A percentile compares a stretch with the other conserved stretches of the same genome.
phyloP scores from a whole-genome alignment of 2,113 vertebrate species.

The Dascyllus trimaculatus region DNA sequence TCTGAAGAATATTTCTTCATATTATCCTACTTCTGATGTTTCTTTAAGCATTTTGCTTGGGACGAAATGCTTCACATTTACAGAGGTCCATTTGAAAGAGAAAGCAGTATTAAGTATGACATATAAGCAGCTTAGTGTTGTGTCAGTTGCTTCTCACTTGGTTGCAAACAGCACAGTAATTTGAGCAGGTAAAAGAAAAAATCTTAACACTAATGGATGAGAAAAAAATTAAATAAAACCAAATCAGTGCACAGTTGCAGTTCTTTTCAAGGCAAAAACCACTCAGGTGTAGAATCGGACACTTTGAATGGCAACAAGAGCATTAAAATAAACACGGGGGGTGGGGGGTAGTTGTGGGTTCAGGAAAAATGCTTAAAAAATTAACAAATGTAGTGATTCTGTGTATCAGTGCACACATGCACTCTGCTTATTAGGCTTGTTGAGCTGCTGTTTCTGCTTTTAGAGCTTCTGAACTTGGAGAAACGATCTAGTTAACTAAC shows the following conservation, averaged over 20 bases:
- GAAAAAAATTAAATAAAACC: slow-evolving; percentile 1
- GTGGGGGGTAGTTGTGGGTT: not conserved
- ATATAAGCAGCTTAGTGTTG: not conserved
- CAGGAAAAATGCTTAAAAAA: not conserved
- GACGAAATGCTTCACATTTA: not conserved
- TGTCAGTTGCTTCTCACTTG: no score
- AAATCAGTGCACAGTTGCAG: not conserved
- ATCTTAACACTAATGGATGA: not conserved
- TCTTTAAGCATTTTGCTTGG: not conserved
- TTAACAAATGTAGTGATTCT: not conserved
- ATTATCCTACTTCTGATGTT: not conserved
- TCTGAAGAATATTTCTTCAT: not conserved
- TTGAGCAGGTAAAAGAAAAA: no score
- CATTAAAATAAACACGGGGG: not conserved
- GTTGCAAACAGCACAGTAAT: no score
- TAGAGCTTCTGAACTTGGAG: not conserved
- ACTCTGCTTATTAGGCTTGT: not conserved
- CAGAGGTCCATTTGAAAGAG: not conserved
- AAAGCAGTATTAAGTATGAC: not conserved
- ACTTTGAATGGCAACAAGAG: not conserved
- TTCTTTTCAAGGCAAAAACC: not conserved
- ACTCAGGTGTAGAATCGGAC: not conserved
- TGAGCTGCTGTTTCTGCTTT: not conserved
- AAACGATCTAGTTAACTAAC: slow-evolving; percentile 25
- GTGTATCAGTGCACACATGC: not conserved